Evolutionary conservation across 2,113 vertebrate species (phyloP), one percentile per base, ranked within the genome.

Genomic region (Apeltes quadracus): DNA sequence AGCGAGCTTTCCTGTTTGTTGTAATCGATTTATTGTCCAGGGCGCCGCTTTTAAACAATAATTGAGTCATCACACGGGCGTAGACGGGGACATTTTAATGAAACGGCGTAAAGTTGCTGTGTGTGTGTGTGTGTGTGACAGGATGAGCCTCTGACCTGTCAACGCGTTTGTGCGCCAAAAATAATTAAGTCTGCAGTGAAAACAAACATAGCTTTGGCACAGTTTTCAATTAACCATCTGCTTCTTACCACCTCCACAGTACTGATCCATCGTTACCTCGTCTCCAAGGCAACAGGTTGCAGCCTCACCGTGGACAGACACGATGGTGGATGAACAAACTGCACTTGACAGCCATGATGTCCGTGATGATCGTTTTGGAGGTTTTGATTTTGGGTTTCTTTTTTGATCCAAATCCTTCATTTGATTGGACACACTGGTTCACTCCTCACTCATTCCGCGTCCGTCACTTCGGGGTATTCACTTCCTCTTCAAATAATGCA

Each of bases 261-360:
- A 73, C 58, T 80, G 54, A 79, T 84, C 78, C 72, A 38, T 43
- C 69, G 57, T 9, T 41, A 54, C 4, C 12, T 78, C n/a, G 87
- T 93, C 84, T 75, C 91, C 90, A 90, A 79, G 86, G 91, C 90
- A 89, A 91, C 91, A 89, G 76, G 86, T 89, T 81, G 76, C 77
- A 76, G 65, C 55, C 44, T 69, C 58, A 75, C 36, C 51, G 59
- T 9, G 78, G 8, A 73, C 48, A 39, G 48, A 70, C 46, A 36
- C n/a, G 5, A 38, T 61, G 25, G 20, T 46, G 75, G 67, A 78
- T 82, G 57, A 78, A 68, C 55, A 76, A 77, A 69, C 73, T 76
- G 56, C 63, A 50, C 39, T 62, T 55, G 61, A 83, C 75, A 83
- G 34, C 23, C 50, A 12, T 69, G 25, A 14, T 61, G 34, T 76